Evolutionary conservation across 2,113 vertebrate genomes (phyloP), one percentile per base, ranked within the genome.

Genomic region (Dolichallabes microphthalmus): DNA sequence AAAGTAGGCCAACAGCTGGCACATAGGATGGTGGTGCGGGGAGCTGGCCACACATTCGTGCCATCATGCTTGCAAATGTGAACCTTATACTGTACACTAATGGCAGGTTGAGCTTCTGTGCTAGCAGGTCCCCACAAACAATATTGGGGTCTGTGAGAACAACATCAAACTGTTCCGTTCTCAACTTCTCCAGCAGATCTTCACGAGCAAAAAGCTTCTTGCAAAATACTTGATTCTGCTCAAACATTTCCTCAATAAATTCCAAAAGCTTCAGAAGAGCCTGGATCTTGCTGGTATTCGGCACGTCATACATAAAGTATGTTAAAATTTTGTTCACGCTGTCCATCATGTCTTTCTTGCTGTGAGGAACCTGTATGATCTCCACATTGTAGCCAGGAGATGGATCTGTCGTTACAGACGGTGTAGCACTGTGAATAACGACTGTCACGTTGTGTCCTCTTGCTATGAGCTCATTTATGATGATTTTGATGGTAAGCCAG

Each of bases 11-110:
- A 14, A 52, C 55, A 0, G 87, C 58, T 50, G 94, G 93, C 4
- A 94, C 87, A 0, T 94, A 96, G 1, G 95, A 95, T 35, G 91
- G 90, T 52, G 94, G 93, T 2, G 89, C 12, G 20, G 92, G 91
- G 3, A 96, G 79, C 2, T 61, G 85, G 25, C 93, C 94, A 60
- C 90, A 91, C 0, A 90, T 22, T 53, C 90, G 84, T 73, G 94
- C 94, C 58, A 92, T 0, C 0, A 52, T 79, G 60, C 90, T 88
- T 17, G 90, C 94, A 0, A 89, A 4, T 75, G 87, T 88, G 77
- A 92, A 91, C 12, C 89, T 80, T 2, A 94, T 84, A 12, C 85
- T 91, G 20, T 93, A 91, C 15, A 94, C 2, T 0, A 95, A 90
- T 1, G 94, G 94, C 11, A 94, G 57, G 7, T 14, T 83, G 22